Percentiles rank a stretch among this genome's conserved stretches.
phyloP scores from a whole-genome alignment of 2,888 invertebrate genomes.

The Campoplex nolae region DNA sequence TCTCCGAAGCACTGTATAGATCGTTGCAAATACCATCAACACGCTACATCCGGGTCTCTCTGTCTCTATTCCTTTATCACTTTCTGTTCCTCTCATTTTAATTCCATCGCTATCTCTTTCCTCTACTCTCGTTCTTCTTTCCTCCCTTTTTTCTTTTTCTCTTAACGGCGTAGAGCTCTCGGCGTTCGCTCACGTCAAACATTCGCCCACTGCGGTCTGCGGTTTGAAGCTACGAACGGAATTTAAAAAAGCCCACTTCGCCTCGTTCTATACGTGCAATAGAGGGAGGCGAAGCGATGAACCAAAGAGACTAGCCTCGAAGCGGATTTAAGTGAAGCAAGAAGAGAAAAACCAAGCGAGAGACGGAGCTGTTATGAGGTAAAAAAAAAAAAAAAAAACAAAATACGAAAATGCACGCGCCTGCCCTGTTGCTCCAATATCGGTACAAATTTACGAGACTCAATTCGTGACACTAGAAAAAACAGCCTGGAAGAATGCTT shows the following conservation, averaged over 20 bases:
- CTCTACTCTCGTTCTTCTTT: slow-evolving; percentile 6
- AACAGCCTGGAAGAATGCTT: background rate
- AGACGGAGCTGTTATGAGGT: background rate
- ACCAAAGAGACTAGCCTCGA: slow-evolving; percentile 31
- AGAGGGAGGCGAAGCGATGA: slow-evolving; percentile 14
- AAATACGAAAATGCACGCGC: slow-evolving; percentile 14
- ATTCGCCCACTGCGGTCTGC: slow-evolving; percentile 75
- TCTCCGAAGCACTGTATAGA: slow-evolving; percentile 57
- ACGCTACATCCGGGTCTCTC: slow-evolving; percentile 52
- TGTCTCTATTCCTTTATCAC: background rate
- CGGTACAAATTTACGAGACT: background rate
- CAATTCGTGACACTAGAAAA: background rate
- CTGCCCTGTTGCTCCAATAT: background rate
- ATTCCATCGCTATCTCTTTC: slow-evolving; percentile 21
- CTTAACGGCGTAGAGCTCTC: slow-evolving; percentile 35
- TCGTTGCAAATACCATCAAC: slow-evolving; percentile 48
- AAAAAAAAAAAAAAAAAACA: slow-evolving; percentile 47
- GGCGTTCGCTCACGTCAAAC: slow-evolving; percentile 72
- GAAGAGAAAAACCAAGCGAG: background rate
- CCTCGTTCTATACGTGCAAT: slow-evolving; percentile 43
- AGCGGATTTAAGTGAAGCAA: background rate
- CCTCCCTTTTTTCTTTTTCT: background rate
- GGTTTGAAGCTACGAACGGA: slow-evolving; percentile 71
- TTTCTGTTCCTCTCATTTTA: background rate
- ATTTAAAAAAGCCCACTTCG: slow-evolving; percentile 72